These are phyloP conservation scores for Indicator maculatus DNA, from an alignment of 2,113 vertebrate genomes.

Conservation along the genomic window DNA sequence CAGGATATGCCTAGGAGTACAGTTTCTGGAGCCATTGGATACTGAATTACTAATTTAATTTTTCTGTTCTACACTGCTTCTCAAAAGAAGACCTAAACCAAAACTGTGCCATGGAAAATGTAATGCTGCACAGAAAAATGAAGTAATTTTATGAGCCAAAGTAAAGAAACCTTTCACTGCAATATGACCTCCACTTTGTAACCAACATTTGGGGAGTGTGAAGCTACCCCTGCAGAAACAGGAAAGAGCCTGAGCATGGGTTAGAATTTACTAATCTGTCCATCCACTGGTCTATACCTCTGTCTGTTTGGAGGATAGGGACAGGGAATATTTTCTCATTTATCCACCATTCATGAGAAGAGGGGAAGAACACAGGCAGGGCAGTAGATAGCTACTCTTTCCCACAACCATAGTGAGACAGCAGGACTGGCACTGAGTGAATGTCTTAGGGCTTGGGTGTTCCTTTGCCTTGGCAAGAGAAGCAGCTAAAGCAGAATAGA, in stretches of 20 bases:
- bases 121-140: not conserved
- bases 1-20: not conserved
- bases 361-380: not conserved
- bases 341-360: not conserved
- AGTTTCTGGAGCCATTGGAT: not conserved
- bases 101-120: not conserved
- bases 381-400: not conserved
- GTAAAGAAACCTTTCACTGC: not conserved
- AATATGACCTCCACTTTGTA: not conserved
- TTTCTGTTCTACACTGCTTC: not conserved
- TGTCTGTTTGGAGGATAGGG: not conserved
- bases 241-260: not conserved
- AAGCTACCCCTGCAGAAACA: not conserved
- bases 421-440: not conserved
- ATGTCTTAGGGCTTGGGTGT: not conserved
- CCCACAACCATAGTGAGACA: rapidly evolving
- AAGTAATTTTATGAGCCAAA: not conserved
- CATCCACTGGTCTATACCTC: not conserved
- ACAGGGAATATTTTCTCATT: not conserved
- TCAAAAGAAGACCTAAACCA: not conserved
- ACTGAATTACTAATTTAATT: not conserved
- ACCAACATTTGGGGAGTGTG: not conserved
- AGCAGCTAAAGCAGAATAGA: not conserved
- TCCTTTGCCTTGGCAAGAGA: not conserved
- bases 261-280: not conserved